phyloP scores from a whole-genome alignment of 2,113 vertebrate species.

The Carassius gibelio region DNA sequence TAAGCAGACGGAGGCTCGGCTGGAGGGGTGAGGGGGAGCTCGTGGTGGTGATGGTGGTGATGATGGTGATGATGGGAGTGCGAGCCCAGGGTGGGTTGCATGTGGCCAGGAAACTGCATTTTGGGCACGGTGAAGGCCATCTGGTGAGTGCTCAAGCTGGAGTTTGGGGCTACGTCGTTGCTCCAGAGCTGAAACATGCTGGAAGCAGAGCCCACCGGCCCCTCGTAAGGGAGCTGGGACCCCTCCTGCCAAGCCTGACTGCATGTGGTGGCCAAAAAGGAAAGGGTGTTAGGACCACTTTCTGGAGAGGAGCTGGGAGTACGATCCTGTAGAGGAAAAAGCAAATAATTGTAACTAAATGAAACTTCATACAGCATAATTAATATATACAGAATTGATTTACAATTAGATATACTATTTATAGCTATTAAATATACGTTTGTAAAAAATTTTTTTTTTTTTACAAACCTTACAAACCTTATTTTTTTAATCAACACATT shows the following conservation, averaged over 20 bases:
- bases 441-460: too few species aligned
- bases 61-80: constrained; percentile 72
- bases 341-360: not conserved
- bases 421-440: too few species aligned
- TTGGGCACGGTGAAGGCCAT: constrained; percentile 82
- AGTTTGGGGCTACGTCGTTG: constrained; percentile 76
- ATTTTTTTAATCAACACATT: not conserved
- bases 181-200: constrained; percentile 87
- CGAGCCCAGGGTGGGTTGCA: constrained; percentile 72
- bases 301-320: constrained; percentile 81
- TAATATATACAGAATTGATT: too few species aligned
- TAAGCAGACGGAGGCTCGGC: constrained; percentile 79
- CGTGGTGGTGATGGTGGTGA: constrained; percentile 78
- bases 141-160: constrained; percentile 76
- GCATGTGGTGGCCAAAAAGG: constrained; percentile 80
- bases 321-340: constrained; percentile 69
- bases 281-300: constrained; percentile 71
- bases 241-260: constrained; percentile 78
- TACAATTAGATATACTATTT: too few species aligned
- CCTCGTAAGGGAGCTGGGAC: constrained; percentile 76
- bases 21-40: constrained; percentile 84
- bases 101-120: constrained; percentile 78
- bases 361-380: not conserved
- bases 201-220: constrained; percentile 72
- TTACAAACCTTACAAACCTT: too few species aligned